Conservation (phyloP, 2,797 vertebrate species). For the Phaenicophaeus curvirostris region DNA sequence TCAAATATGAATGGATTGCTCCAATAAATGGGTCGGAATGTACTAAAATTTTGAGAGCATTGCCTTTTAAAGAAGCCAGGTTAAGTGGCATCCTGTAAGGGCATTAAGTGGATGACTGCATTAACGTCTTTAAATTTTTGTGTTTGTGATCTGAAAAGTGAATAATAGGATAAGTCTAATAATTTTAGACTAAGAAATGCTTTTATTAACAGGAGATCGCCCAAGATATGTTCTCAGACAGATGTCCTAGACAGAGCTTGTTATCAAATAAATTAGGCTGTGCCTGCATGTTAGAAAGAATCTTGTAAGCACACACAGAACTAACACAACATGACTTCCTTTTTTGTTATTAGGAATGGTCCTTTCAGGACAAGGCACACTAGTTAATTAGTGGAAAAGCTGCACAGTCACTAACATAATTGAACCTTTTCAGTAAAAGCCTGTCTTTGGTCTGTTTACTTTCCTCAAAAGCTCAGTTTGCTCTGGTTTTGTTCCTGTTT, state of each 20-base stretch:
- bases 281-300: background rate
- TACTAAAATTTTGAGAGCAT: constrained; percentile 51
- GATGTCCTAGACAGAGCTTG: background rate
- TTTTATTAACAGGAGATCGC: background rate
- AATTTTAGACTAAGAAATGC: background rate
- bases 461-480: background rate
- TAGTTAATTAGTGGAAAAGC: background rate
- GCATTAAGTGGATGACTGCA: background rate
- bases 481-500: background rate
- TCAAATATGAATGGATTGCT: constrained; percentile 43
- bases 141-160: background rate
- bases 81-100: constrained; percentile 11
- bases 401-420: background rate
- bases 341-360: background rate
- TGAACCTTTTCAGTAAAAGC: background rate
- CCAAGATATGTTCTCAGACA: background rate
- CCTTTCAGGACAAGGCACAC: background rate
- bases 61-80: constrained; percentile 50
- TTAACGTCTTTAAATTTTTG: background rate
- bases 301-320: background rate
- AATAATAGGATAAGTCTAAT: background rate
- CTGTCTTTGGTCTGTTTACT: background rate
- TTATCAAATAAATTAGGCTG: background rate
- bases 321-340: background rate
- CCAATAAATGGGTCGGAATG: constrained; percentile 67